phyloP scores from a whole-genome alignment of 2,888 invertebrate species.

The Meta bourneti region DNA sequence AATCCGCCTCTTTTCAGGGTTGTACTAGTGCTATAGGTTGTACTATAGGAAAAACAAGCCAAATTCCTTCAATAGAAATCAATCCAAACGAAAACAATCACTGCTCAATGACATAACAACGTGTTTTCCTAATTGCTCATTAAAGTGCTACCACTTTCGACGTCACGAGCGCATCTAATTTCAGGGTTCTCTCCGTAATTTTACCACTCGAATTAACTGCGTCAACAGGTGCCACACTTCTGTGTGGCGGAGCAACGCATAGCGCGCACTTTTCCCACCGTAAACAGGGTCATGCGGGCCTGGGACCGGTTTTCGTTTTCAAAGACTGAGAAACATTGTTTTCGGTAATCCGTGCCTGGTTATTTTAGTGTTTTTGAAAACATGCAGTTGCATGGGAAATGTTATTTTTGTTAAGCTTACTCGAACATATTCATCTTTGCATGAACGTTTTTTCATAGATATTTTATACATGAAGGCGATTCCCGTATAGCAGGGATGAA shows the following conservation, averaged over 20 bases:
- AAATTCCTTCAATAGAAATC: neutral
- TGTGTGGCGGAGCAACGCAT: neutral
- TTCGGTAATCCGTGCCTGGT: neutral
- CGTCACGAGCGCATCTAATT: conserved; percentile 6
- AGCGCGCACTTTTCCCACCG: neutral
- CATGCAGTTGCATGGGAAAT: no score
- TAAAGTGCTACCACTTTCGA: neutral
- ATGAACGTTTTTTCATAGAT: no score
- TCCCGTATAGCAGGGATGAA: no score
- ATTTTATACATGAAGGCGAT: no score
- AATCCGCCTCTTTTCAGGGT: no score
- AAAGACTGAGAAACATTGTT: neutral
- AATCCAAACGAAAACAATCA: neutral
- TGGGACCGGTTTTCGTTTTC: conserved; percentile 4
- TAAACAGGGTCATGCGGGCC: conserved; percentile 6
- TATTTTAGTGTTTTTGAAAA: neutral
- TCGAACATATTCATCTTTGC: no score
- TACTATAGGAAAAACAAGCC: neutral
- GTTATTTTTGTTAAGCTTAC: no score
- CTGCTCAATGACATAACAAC: conserved; percentile 5
- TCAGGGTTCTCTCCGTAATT: conserved; percentile 12
- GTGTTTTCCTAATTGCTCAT: conserved; percentile 17
- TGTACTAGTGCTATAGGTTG: neutral
- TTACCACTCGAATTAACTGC: neutral
- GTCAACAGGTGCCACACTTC: neutral